Base-by-base conservation (phyloP, 2,113 vertebrate genomes). In the Hippocampus zosterae region DNA sequence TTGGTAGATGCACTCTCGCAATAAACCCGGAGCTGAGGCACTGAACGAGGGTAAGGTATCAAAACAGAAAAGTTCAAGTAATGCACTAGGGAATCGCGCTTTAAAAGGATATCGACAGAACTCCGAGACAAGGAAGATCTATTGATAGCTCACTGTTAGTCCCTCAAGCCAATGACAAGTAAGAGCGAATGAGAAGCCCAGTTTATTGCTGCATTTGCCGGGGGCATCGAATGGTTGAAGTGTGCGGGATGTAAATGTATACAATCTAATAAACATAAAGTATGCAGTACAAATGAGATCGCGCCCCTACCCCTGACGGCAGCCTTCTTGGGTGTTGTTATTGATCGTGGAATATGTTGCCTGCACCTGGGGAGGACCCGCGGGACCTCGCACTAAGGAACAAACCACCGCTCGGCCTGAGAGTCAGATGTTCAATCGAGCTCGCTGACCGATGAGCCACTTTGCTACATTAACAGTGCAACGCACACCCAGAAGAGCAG, bases 391-490 rank as follows among this genome's bases (percentile, higher is more conserved):
- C 78, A 68, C 60, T 63, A 72, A 83, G 79, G 78, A 88, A 85
- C 84, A 87, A 87, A 91, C 87, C 86, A 69, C 72, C 85, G 74
- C 85, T 48, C 72, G 70, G 71, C 69, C 74, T 75, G 56, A 75
- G 84, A 91, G 85, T 89, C 91, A 90, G 87, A 88, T 91, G 91
- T 90, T 91, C 91, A 93, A 90, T 90, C 84, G 85, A 87, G 84
- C 85, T 88, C 90, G 90, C 88, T 90, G 91, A 92, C 85, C 71
- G 73, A 78, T 75, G 73, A 71, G 77, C 83, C 82, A 89, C 87
- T 91, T 88, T 85, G 88, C 85, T 87, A 89, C 84, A 90, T 91
- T 88, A 91, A 91, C 85, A 88, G 27, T 82, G 80, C 75, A 79
- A 71, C 75, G 69, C 68, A 69, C 76, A 84, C 62, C 75, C 19